Percentiles rank a stretch among this genome's conserved stretches.
phyloP scores from a whole-genome alignment of 1,140 invertebrate species.

The Plectrocnemia conspersa region DNA sequence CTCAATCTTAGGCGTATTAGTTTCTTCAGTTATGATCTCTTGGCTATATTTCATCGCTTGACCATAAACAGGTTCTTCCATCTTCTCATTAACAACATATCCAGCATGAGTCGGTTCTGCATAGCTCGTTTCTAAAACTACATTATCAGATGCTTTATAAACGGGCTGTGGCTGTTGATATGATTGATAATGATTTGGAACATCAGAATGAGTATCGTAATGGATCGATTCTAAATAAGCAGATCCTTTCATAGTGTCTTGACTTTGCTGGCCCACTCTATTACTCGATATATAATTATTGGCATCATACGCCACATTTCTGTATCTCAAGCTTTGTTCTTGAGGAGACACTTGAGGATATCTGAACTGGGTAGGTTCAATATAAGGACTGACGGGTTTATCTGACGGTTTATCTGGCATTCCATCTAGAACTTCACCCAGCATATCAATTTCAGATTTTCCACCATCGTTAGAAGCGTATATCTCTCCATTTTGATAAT shows the following conservation, averaged over 20 bases:
- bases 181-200: constrained; percentile 36
- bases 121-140: constrained; percentile 15
- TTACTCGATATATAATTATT: constrained; percentile 44
- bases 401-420: constrained; percentile 13
- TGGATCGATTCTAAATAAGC: constrained; percentile 46
- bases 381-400: constrained; percentile 43
- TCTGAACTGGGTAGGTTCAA: constrained; percentile 42
- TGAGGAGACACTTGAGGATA: constrained; percentile 46
- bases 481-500: constrained; percentile 60
- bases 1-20: constrained; percentile 43
- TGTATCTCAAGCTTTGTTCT: constrained; percentile 45
- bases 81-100: constrained; percentile 12
- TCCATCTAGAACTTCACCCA: constrained; percentile 62
- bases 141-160: constrained; percentile 22
- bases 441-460: constrained; percentile 67
- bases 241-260: constrained; percentile 45
- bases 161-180: constrained; percentile 31
- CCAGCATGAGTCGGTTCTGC: constrained; percentile 15
- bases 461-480: constrained; percentile 59
- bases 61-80: constrained; percentile 21
- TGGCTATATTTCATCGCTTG: constrained; percentile 24
- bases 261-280: constrained; percentile 44
- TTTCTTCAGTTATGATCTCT: constrained; percentile 40
- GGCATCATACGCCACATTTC: constrained; percentile 44
- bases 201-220: constrained; percentile 45